phyloP scores from a whole-genome alignment of 2,888 invertebrate species.

The Andrena dorsata region DNA sequence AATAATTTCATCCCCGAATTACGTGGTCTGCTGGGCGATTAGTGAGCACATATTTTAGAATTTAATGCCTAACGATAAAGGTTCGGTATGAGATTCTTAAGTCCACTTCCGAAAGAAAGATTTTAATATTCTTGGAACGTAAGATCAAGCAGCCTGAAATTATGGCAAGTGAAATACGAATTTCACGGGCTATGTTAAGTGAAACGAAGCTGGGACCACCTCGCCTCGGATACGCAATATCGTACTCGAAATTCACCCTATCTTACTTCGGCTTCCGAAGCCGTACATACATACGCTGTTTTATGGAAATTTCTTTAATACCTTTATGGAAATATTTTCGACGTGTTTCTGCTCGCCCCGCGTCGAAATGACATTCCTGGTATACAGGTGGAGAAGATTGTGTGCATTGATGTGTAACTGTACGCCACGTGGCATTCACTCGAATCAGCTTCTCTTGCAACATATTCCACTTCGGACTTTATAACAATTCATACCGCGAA shows the following conservation, averaged over 20 bases:
- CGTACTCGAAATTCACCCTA: background rate
- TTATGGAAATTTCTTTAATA: slow-evolving; percentile 24
- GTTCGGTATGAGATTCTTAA: background rate
- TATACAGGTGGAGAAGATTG: background rate
- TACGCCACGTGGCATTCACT: background rate
- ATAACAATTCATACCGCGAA: too few relatives aligned
- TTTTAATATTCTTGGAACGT: background rate
- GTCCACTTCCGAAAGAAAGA: background rate
- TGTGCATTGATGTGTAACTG: slow-evolving; percentile 1
- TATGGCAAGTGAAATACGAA: slow-evolving; percentile 4
- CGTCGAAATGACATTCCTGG: slow-evolving; percentile 5
- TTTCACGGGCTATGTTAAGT: background rate
- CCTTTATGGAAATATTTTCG: slow-evolving; percentile 17
- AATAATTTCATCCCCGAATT: too few relatives aligned
- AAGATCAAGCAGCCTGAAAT: background rate
- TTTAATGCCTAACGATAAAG: background rate
- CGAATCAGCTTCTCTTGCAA: too few relatives aligned
- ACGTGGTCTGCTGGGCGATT: too few relatives aligned
- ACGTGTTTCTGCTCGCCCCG: background rate
- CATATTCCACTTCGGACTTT: too few relatives aligned
- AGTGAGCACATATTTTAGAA: too few relatives aligned
- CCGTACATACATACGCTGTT: slow-evolving; percentile 9
- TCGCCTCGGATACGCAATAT: background rate
- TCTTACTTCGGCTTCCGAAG: background rate
- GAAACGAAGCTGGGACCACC: background rate